phyloP scores from a whole-genome alignment of 2,797 vertebrate species.

The Vespertilio murinus region DNA sequence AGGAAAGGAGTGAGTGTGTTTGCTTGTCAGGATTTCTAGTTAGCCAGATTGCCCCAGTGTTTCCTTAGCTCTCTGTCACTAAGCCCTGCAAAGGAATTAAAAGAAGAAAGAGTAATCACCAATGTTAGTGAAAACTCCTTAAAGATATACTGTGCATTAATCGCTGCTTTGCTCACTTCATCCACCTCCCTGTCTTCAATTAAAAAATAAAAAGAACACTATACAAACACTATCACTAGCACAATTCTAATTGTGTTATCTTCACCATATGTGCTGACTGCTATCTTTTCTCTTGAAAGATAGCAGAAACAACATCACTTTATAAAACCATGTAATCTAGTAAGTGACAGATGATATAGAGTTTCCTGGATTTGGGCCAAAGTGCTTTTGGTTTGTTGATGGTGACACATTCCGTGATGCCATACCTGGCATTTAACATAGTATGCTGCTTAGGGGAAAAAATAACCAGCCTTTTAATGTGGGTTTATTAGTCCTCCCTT shows the following conservation, averaged over 20 bases:
- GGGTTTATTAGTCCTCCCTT: not conserved
- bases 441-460: constrained; percentile 35
- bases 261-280: not conserved
- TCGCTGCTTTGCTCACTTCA: constrained; percentile 22
- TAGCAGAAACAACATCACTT: constrained; percentile 28
- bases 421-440: constrained; percentile 52
- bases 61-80: constrained; percentile 34
- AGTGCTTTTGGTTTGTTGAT: constrained; percentile 21
- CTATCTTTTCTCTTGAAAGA: constrained; percentile 23
- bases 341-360: constrained; percentile 16
- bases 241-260: constrained; percentile 13
- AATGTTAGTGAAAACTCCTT: constrained; percentile 17
- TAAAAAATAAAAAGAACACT: not conserved
- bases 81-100: constrained; percentile 22
- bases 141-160: not conserved
- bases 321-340: constrained; percentile 34
- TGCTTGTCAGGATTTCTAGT: constrained; percentile 50
- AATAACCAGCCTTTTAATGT: constrained; percentile 27
- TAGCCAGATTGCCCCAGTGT: constrained; percentile 31
- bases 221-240: not conserved
- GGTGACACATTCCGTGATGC: constrained; percentile 4
- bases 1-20: constrained; percentile 24
- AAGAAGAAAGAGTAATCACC: constrained; percentile 23
- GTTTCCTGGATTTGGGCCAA: constrained; percentile 39
- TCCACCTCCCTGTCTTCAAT: not conserved